These are phyloP conservation scores for Channa striata DNA, from an alignment of 2,797 vertebrate genomes.

Conservation along the genomic window DNA sequence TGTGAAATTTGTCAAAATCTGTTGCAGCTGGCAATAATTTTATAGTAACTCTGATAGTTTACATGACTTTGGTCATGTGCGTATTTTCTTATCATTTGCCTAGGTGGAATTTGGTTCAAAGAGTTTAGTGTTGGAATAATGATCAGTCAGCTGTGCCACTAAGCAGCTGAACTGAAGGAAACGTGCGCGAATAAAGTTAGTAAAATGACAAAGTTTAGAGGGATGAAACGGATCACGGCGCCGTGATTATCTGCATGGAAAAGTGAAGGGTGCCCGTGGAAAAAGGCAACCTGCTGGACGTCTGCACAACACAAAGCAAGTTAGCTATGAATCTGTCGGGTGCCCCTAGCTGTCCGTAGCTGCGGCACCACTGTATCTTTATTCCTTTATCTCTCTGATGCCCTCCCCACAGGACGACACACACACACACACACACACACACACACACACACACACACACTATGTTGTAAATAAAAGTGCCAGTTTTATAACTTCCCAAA, in stretches of 20 bases:
- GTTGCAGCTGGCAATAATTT: neutral
- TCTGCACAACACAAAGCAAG: conserved; percentile 15
- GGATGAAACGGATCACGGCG: too few species aligned
- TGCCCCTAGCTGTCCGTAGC: conserved; percentile 54
- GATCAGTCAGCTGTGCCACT: too few species aligned
- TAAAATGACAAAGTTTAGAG: too few species aligned
- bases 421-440: conserved; percentile 17
- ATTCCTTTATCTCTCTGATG: conserved; percentile 62
- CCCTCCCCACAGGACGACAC: conserved; percentile 42
- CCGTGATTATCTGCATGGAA: too few species aligned
- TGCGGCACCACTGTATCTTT: conserved; percentile 43
- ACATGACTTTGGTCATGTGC: neutral
- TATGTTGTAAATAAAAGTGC: conserved; percentile 59
- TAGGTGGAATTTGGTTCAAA: neutral
- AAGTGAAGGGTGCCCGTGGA: too few species aligned
- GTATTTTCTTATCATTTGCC: neutral
- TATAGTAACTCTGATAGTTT: neutral
- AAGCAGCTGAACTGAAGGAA: too few species aligned
- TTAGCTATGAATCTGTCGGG: conserved; percentile 52
- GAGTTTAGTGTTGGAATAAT: too few species aligned
- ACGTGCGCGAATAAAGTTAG: too few species aligned
- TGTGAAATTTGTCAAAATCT: neutral
- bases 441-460: neutral
- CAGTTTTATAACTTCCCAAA: conserved; percentile 63
- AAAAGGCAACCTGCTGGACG: conserved; percentile 1